Conservation (phyloP, 2,797 vertebrate species). For the Euthynnus affinis region DNA sequence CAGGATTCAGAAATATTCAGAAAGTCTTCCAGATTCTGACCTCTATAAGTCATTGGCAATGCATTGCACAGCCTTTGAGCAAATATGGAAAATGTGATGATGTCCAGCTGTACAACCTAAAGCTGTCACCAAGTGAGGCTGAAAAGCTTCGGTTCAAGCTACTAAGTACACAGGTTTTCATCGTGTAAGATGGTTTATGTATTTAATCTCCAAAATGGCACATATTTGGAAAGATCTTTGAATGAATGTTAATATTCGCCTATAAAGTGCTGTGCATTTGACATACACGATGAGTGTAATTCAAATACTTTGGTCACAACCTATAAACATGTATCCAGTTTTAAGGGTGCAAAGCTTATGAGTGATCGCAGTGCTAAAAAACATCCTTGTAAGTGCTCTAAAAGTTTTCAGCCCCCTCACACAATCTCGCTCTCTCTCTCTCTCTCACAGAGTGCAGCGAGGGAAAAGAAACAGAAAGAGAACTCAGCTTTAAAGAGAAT, state of each 20-base stretch:
- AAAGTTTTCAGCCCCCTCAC: slow-evolving; percentile 2
- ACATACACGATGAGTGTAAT: slow-evolving; percentile 28
- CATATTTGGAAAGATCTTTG: slow-evolving; percentile 35
- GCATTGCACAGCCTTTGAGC: slow-evolving; percentile 4
- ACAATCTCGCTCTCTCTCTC: neutral
- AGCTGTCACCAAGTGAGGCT: slow-evolving; percentile 38
- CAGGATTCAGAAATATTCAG: neutral
- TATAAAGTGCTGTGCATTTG: slow-evolving; percentile 3
- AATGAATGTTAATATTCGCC: slow-evolving; percentile 5
- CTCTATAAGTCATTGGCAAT: slow-evolving; percentile 17
- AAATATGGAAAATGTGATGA: slow-evolving; percentile 54
- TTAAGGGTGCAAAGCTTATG: slow-evolving; percentile 10
- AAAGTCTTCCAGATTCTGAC: slow-evolving; percentile 7
- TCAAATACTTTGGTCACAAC: slow-evolving; percentile 18
- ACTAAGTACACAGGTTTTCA: slow-evolving; percentile 43
- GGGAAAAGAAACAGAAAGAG: slow-evolving; percentile 36
- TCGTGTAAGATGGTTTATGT: slow-evolving; percentile 49
- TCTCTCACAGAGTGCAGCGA: slow-evolving; percentile 1
- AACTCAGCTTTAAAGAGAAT: slow-evolving; percentile 58
- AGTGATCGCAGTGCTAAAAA: slow-evolving; percentile 7
- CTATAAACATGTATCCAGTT: slow-evolving; percentile 24
- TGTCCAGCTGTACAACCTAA: slow-evolving; percentile 50
- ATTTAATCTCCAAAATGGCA: slow-evolving; percentile 42
- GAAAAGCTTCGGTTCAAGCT: slow-evolving; percentile 25
- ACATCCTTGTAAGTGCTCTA: slow-evolving; percentile 11